Conservation (phyloP, 2,888 invertebrate genomes). For the Andrena minutula region DNA sequence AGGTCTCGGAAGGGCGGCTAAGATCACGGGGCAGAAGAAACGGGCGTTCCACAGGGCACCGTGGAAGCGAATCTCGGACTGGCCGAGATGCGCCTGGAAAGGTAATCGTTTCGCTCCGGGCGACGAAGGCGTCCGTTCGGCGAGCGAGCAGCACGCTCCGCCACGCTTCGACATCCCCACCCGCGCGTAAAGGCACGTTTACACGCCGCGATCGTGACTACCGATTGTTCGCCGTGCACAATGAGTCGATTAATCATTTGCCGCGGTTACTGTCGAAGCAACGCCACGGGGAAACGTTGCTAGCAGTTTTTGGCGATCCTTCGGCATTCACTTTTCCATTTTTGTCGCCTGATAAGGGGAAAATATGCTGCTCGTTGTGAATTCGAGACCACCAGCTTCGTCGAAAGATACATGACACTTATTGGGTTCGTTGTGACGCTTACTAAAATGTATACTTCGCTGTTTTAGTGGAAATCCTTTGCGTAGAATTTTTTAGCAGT, state of each 20-base stretch:
- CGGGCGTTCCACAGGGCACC: slow-evolving; percentile 58
- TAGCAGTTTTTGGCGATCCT: neutral
- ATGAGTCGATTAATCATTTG: slow-evolving; percentile 60
- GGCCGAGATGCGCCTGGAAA: slow-evolving; percentile 79
- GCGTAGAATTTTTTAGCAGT: too few relatives aligned
- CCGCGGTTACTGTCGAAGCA: slow-evolving; percentile 44
- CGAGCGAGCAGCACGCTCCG: slow-evolving; percentile 78
- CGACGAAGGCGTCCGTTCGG: slow-evolving; percentile 75
- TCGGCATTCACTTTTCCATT: neutral
- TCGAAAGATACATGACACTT: neutral
- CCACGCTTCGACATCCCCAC: slow-evolving; percentile 81
- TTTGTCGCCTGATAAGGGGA: neutral
- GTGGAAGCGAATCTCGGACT: slow-evolving; percentile 67
- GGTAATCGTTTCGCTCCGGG: slow-evolving; percentile 80
- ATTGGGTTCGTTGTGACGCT: too few relatives aligned
- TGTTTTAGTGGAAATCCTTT: too few relatives aligned
- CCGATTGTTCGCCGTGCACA: slow-evolving; percentile 60
- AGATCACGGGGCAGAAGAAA: slow-evolving; percentile 14
- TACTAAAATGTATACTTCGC: too few relatives aligned
- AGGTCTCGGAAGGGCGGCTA: slow-evolving; percentile 29
- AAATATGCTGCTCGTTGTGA: neutral
- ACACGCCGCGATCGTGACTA: slow-evolving; percentile 61
- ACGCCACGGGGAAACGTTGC: slow-evolving; percentile 5
- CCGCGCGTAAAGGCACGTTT: slow-evolving; percentile 54
- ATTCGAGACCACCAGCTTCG: neutral